Evolutionary conservation across 2,797 vertebrate species (phyloP), one percentile per base, ranked within the genome.

Genomic region (Coreius guichenoti): DNA sequence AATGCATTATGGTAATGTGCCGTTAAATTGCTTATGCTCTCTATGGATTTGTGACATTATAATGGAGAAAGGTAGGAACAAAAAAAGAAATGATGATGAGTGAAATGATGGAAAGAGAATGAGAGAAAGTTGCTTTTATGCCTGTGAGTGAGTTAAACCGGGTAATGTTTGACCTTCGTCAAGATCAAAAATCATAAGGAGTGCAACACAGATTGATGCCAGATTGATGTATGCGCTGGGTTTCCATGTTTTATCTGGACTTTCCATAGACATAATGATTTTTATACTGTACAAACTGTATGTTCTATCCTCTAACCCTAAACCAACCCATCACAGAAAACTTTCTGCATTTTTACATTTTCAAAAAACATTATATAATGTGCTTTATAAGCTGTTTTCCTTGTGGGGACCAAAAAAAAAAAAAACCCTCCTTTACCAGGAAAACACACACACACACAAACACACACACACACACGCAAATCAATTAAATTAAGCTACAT

Each of bases 141-240:
- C 21, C 1, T 47, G 36, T 72, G 14, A 72, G 36, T 26, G 29
- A n/a, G 43, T 31, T 79, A 54, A 87, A 85, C 74, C 72, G 87
- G 68, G 43, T 89, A 79, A 89, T 90, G 86, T 91, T 89, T 89
- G 90, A 92, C 93, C 92, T 94, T 92, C 89, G 85, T 84, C 89
- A 91, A 92, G 89, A 83, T 63, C 58, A 87, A 88, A 39, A 89
- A 82, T 87, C 79, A 58, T n/a, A 33, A 75, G 8, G 1, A n/a
- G 39, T 54, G 7, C 77, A n/a, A 49, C 67, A 81, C 47, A 69
- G 11, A 73, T 39, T 70, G 26, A 83, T 70, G 17, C 82, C 43
- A 77, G 67, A n/a, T 43, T 9, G 39, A 16, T 0, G 4, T 61
- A 0, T 56, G 43, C 63, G 16, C 7, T 19, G 17, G 17, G 17